Conservation (phyloP, 2,888 invertebrate genomes). For the Saturnia japonica region DNA sequence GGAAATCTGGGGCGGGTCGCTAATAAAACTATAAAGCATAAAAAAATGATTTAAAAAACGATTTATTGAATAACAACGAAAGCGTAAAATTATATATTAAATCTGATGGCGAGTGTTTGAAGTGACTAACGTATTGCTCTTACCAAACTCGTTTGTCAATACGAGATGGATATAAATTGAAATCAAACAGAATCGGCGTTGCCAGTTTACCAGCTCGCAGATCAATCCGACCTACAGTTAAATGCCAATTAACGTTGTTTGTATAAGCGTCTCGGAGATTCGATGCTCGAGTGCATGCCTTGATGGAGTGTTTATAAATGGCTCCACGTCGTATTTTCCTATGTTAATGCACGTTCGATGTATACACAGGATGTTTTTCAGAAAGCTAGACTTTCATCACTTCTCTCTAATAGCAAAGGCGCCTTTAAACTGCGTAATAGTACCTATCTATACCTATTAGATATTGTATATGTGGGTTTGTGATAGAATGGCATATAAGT, state of each 20-base stretch:
- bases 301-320: slow-evolving; percentile 20
- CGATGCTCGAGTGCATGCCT: slow-evolving; percentile 18
- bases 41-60: neutral
- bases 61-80: neutral
- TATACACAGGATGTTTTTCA: neutral
- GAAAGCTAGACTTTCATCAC: too few species aligned
- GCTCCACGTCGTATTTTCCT: slow-evolving; percentile 10
- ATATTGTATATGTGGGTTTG: too few species aligned
- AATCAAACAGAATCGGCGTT: slow-evolving; percentile 39
- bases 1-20: too few species aligned
- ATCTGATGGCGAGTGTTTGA: slow-evolving; percentile 11
- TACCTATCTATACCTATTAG: too few species aligned
- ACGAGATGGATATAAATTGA: slow-evolving; percentile 41
- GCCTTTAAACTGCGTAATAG: too few species aligned
- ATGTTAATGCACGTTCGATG: slow-evolving; percentile 10
- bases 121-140: slow-evolving; percentile 11
- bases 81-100: neutral
- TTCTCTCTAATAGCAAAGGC: too few species aligned
- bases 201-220: slow-evolving; percentile 32
- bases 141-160: slow-evolving; percentile 28
- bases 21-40: too few species aligned
- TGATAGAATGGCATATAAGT: too few species aligned
- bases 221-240: slow-evolving; percentile 35
- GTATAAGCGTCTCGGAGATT: slow-evolving; percentile 24
- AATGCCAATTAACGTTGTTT: slow-evolving; percentile 38